These are phyloP conservation scores for Hypselothyrea guttata DNA, from an alignment of 2,888 invertebrate species.

Conservation along the genomic window DNA sequence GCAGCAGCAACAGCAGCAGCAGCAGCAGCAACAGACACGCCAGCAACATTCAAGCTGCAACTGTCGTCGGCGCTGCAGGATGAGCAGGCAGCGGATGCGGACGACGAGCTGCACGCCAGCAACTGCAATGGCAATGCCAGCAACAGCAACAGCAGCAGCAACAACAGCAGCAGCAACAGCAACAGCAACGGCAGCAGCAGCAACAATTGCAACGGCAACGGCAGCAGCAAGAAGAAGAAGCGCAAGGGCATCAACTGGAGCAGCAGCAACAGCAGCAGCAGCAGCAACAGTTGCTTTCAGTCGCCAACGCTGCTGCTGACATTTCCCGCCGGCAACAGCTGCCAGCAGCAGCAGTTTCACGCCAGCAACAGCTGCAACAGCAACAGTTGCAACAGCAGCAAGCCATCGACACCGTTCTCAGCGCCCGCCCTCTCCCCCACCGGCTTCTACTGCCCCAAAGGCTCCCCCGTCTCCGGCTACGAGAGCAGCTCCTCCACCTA, in stretches of 20 bases:
- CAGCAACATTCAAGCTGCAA: no score
- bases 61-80: constrained; percentile 39
- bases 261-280: constrained; percentile 75
- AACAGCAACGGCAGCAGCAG: constrained; percentile 47
- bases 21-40: background rate
- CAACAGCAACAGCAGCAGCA: constrained; percentile 10
- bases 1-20: constrained; percentile 2
- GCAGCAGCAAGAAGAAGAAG: constrained; percentile 55
- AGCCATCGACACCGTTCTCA: constrained; percentile 60
- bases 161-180: constrained; percentile 77
- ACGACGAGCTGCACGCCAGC: constrained; percentile 53
- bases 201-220: constrained; percentile 7
- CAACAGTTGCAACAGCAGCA: constrained; percentile 28
- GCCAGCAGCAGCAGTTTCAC: constrained; percentile 25
- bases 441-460: constrained; percentile 82
- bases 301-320: constrained; percentile 64
- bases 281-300: constrained; percentile 68
- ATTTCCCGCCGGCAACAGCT: constrained; percentile 59
- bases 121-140: constrained; percentile 9
- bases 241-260: constrained; percentile 79
- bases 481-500: constrained; percentile 82
- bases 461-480: constrained; percentile 82
- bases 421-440: constrained; percentile 74
- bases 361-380: constrained; percentile 20
- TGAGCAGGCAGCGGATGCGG: constrained; percentile 38